These are phyloP conservation scores for Chionodraco myersi DNA, from an alignment of 2,113 vertebrate species.

Conservation along the genomic window DNA sequence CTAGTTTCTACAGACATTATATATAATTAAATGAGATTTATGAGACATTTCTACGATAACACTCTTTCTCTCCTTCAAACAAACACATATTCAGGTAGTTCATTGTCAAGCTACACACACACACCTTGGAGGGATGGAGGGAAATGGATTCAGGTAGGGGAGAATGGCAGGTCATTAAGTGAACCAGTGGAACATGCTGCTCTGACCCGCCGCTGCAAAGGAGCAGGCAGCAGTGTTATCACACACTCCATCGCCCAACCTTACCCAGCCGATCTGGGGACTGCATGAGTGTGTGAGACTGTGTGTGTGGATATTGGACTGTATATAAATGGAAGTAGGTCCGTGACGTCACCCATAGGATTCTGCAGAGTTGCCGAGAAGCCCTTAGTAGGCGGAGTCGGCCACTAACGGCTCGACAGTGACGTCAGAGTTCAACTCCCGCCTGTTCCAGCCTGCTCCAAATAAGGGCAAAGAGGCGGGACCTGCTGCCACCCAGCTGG, in stretches of 20 bases:
- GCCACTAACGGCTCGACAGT: no score
- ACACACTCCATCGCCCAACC: conserved; percentile 47
- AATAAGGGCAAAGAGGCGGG: no score
- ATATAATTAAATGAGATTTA: no score
- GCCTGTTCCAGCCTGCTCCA: no score
- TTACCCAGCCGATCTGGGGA: conserved; percentile 20
- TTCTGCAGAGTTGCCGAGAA: no score
- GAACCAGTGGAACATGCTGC: conserved; percentile 65
- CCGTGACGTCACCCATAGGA: no score
- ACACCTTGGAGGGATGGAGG: background rate
- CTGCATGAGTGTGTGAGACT: conserved; percentile 1
- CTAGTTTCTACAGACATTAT: no score
- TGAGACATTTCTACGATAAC: no score
- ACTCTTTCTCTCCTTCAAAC: background rate
- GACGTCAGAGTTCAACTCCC: no score
- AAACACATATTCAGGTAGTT: background rate
- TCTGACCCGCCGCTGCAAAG: conserved; percentile 38
- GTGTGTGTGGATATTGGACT: background rate
- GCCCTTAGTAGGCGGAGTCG: no score
- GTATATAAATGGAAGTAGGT: no score
- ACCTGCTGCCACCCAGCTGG: no score
- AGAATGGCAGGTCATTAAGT: conserved; percentile 74
- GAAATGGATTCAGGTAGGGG: conserved; percentile 27
- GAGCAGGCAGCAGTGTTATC: conserved; percentile 47
- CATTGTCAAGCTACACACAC: conserved; percentile 19